These are phyloP conservation scores for Stenopsyche tienmushanensis DNA, from an alignment of 1,140 invertebrate species.

Conservation along the genomic window DNA sequence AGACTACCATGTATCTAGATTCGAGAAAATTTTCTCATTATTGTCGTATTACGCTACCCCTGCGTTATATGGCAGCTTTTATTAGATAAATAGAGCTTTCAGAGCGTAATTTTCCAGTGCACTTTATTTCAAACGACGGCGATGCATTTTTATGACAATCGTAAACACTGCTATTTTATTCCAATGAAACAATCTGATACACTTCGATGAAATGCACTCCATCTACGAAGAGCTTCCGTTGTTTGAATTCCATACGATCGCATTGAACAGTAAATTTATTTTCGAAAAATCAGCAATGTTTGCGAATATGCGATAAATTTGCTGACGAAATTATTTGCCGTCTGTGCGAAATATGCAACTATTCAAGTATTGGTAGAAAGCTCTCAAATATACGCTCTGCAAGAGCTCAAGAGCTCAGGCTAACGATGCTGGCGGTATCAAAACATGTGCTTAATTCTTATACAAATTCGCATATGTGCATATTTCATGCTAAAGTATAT, in stretches of 20 bases:
- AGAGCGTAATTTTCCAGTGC: too few relatives aligned
- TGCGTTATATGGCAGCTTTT: too few relatives aligned
- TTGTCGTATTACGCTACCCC: too few relatives aligned
- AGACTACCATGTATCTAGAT: too few relatives aligned
- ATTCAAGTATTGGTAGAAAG: neutral
- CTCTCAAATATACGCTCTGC: neutral
- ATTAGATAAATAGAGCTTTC: too few relatives aligned
- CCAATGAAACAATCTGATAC: constrained; percentile 5
- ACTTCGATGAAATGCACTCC: neutral
- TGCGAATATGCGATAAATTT: neutral
- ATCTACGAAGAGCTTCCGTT: neutral
- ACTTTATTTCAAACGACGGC: too few relatives aligned
- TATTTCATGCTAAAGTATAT: too few relatives aligned
- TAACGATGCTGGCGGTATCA: neutral
- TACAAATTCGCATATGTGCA: neutral
- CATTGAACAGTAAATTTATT: neutral
- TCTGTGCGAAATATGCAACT: constrained; percentile 6
- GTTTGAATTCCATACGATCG: neutral
- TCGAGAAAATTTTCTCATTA: too few relatives aligned
- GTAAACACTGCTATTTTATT: constrained; percentile 8
- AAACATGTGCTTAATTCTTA: neutral
- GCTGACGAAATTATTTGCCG: neutral
- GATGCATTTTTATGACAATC: constrained; percentile 8
- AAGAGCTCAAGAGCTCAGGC: neutral
- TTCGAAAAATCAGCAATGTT: neutral